These are phyloP conservation scores for Copsychus sechellarum DNA, from an alignment of 2,113 vertebrate species.

Conservation along the genomic window DNA sequence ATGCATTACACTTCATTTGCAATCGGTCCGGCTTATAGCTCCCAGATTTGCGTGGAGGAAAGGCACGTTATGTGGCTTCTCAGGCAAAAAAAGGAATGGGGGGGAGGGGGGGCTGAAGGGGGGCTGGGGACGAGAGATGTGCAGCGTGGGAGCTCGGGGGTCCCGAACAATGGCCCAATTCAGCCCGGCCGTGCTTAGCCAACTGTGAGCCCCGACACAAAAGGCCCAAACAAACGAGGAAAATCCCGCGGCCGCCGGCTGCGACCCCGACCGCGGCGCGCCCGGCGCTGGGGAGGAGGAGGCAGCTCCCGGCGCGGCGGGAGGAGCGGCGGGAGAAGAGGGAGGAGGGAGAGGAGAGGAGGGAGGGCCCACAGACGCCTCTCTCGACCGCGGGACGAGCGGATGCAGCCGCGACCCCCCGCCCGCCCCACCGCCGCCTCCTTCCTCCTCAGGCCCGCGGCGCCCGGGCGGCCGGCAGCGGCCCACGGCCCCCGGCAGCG, in stretches of 20 bases:
- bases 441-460: background rate
- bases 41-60: constrained; percentile 89
- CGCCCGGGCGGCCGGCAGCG: background rate
- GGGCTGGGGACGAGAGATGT: constrained; percentile 72
- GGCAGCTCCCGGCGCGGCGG: constrained; percentile 66
- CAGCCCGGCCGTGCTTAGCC: constrained; percentile 81
- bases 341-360: constrained; percentile 35
- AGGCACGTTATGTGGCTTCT: constrained; percentile 87
- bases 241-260: constrained; percentile 52
- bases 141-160: constrained; percentile 79
- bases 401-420: background rate
- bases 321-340: constrained; percentile 49
- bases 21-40: constrained; percentile 87
- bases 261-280: constrained; percentile 43
- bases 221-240: constrained; percentile 76
- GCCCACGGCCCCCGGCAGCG: too few species aligned
- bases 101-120: constrained; percentile 30
- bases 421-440: background rate
- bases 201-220: constrained; percentile 78
- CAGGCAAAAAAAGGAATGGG: constrained; percentile 64
- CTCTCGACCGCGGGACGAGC: background rate
- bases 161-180: constrained; percentile 88
- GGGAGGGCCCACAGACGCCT: background rate
- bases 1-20: constrained; percentile 96
- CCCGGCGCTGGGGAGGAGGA: constrained; percentile 57